Base-by-base conservation (phyloP, 2,113 vertebrate species). In the Strix uralensis region DNA sequence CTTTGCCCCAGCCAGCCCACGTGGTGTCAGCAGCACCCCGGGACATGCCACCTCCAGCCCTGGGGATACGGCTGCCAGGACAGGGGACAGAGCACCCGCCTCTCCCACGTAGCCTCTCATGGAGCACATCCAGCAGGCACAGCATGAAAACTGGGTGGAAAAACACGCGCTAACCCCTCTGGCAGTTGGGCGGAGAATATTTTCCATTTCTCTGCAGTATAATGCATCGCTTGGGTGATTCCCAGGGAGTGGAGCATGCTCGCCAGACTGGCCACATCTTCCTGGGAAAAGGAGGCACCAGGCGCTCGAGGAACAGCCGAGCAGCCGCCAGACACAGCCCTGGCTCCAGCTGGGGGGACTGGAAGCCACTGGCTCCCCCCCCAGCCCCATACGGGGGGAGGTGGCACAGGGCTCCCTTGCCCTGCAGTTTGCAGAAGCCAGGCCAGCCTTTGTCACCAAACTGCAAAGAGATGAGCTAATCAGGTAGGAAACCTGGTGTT, bases 291-390 rank as follows among this genome's bases (percentile, higher is more conserved):
- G 71, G 34, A 77, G 49, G 49, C 44, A 49, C 40, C 7, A 3
- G 58, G 58, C 1, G 0, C 67, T 90, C 32, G 17, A 93, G 88
- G 75, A 95, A 86, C 32, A 58, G 61, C 42, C 10, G 4, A 57
- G 55, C 36, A 59, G 57, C 57, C 2, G 2, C 69, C 55, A 75
- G 44, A 47, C 32, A 10, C 38, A 40, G 63, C 10, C 61, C 29
- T 62, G 54, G 36, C 83, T 91, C 65, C 58, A 29, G 49, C 63
- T 9, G 49, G 19, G 22, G 54, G 21, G 8, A 29, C 9, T 36
- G 62, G 13, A 18, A 51, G 29, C 0, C 0, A 0, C 58, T 16
- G 18, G 1, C 21, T 44, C 26, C 47, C 55, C 20, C 20, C 34
- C 40, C 34, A 15, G 7, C 14, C 20, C 52, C 51, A 4, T 7